Evolutionary conservation across 2,113 vertebrate genomes (phyloP).

Genomic region (Phalacrocorax aristotelis): DNA sequence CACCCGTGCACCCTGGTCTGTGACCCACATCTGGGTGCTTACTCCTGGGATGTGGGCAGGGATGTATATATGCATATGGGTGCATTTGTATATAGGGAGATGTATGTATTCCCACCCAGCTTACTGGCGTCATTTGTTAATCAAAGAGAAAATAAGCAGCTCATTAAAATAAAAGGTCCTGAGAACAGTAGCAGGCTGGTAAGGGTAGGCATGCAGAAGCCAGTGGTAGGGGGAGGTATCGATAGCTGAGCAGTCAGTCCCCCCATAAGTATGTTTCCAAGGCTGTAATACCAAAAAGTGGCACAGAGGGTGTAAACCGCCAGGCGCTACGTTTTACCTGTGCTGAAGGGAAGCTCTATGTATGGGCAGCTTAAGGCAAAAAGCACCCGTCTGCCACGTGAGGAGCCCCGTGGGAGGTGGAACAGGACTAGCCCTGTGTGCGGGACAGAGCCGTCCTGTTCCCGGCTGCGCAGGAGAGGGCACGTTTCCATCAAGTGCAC

Average conservation of each 20-base stretch:
- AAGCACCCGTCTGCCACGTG: accelerated
- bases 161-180: not conserved
- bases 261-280: not conserved
- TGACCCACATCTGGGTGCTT: not conserved
- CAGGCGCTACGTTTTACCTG: not conserved
- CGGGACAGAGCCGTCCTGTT: not conserved
- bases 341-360: not conserved
- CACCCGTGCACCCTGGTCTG: accelerated
- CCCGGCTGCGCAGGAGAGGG: accelerated
- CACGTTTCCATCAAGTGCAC: not conserved
- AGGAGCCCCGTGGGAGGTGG: accelerated
- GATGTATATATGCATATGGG: accelerated
- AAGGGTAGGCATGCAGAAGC: not conserved
- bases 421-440: not conserved
- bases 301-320: not conserved
- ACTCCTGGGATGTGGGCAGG: not conserved
- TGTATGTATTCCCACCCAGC: not conserved
- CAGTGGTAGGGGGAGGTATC: not conserved
- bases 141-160: not conserved
- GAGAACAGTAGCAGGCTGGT: not conserved
- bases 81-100: not conserved
- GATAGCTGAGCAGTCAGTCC: not conserved
- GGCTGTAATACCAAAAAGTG: not conserved
- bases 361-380: not conserved
- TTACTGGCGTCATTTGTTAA: not conserved